Conservation (phyloP, 2,888 invertebrate genomes). For the Amitus sp. region DNA sequence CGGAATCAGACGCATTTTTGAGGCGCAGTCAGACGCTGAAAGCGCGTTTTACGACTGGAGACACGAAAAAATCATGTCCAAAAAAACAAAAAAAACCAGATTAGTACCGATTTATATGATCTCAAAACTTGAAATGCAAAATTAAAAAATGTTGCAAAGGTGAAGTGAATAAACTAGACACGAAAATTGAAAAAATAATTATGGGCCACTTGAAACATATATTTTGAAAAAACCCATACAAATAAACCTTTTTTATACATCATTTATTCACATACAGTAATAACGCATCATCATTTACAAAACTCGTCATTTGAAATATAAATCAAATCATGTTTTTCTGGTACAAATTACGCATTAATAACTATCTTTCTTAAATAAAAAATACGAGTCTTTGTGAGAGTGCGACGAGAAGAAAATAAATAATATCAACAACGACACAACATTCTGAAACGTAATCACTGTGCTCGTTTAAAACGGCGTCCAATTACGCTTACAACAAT, state of each 20-base stretch:
- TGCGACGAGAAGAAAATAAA: constrained; percentile 41
- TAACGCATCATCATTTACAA: background rate
- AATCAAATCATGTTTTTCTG: background rate
- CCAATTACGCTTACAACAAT: constrained; percentile 26
- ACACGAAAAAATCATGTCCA: too few relatives aligned
- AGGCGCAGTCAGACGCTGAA: too few relatives aligned
- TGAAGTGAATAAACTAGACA: too few relatives aligned
- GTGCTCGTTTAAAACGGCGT: constrained; percentile 32
- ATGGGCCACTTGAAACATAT: too few relatives aligned
- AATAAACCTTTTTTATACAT: constrained; percentile 6
- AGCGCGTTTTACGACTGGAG: too few relatives aligned
- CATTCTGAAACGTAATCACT: constrained; percentile 40
- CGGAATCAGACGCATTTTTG: too few relatives aligned
- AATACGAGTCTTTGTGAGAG: constrained; percentile 39
- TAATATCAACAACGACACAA: constrained; percentile 44
- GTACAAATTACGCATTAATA: constrained; percentile 16
- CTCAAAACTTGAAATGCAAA: too few relatives aligned
- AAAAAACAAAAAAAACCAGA: too few relatives aligned
- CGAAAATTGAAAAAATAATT: too few relatives aligned
- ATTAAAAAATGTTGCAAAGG: too few relatives aligned
- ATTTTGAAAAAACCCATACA: too few relatives aligned
- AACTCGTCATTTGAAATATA: background rate
- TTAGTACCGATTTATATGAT: too few relatives aligned
- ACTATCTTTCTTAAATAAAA: constrained; percentile 17
- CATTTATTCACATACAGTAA: background rate